These are phyloP conservation scores for Peromyscus polionotus DNA, from an alignment of 2,113 vertebrate species.

Conservation along the genomic window DNA sequence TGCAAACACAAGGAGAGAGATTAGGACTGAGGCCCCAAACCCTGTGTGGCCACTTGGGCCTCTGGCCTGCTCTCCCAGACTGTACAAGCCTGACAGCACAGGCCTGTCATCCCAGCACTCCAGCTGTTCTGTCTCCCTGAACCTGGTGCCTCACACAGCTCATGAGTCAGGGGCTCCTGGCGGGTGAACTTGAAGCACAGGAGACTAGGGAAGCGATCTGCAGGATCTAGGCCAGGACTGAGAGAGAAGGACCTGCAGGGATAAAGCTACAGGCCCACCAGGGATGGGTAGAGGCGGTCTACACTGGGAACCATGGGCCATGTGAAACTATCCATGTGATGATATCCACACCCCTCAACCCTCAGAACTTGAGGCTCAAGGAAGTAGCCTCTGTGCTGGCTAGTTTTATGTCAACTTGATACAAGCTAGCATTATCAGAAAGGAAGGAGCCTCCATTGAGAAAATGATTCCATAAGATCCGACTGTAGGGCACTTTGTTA, in stretches of 20 bases:
- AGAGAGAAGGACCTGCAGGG: background rate
- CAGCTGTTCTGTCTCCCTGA: background rate
- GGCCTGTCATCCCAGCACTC: background rate
- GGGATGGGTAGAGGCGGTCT: fast-evolving
- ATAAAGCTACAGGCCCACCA: background rate
- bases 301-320: background rate
- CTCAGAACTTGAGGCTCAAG: fast-evolving
- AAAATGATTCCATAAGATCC: background rate
- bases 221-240: background rate
- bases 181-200: background rate
- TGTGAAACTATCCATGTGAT: background rate
- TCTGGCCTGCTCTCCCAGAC: background rate
- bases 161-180: background rate
- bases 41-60: too few relatives aligned
- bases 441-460: background rate
- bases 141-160: background rate
- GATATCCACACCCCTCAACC: background rate
- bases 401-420: background rate
- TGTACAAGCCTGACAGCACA: background rate
- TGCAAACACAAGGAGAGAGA: conserved; percentile 82
- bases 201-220: fast-evolving
- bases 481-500: background rate
- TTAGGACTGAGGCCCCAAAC: background rate
- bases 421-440: background rate
- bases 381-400: background rate